Evolutionary conservation across 2,113 vertebrate genomes (phyloP).

Genomic region (Onychostruthus taczanowskii): DNA sequence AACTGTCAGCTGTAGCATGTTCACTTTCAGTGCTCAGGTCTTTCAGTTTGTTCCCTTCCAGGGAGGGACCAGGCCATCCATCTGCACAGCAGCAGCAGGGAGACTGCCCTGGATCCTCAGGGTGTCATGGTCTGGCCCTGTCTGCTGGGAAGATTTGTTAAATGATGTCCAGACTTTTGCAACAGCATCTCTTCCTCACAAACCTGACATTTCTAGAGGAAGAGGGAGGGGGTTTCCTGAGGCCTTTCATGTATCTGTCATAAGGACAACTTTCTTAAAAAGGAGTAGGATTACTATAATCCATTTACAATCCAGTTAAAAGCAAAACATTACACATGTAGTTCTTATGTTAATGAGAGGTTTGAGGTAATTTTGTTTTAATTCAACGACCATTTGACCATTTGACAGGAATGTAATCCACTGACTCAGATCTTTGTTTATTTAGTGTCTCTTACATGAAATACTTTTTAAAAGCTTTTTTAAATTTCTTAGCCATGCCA

Average conservation of each 20-base stretch:
- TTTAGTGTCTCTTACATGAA: background rate
- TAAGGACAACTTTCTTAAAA: background rate
- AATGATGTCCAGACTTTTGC: slow-evolving; percentile 3
- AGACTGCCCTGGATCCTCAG: background rate
- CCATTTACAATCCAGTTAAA: background rate
- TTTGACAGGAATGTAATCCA: background rate
- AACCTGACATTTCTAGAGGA: background rate
- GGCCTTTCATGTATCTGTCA: background rate
- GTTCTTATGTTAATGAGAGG: background rate
- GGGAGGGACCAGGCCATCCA: background rate
- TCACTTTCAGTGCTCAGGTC: background rate
- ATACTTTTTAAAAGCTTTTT: background rate
- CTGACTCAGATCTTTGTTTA: background rate
- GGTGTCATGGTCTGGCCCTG: background rate
- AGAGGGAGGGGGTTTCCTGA: background rate
- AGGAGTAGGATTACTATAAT: background rate
- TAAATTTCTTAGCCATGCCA: background rate
- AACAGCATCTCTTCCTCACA: background rate
- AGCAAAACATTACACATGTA: background rate
- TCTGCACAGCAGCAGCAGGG: background rate
- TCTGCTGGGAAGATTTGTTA: background rate
- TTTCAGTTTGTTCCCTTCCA: background rate
- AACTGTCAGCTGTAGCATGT: background rate
- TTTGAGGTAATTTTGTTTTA: background rate
- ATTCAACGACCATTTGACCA: background rate